Evolutionary conservation across 2,888 invertebrate species (phyloP).

Genomic region (Heterodera filipjevi): DNA sequence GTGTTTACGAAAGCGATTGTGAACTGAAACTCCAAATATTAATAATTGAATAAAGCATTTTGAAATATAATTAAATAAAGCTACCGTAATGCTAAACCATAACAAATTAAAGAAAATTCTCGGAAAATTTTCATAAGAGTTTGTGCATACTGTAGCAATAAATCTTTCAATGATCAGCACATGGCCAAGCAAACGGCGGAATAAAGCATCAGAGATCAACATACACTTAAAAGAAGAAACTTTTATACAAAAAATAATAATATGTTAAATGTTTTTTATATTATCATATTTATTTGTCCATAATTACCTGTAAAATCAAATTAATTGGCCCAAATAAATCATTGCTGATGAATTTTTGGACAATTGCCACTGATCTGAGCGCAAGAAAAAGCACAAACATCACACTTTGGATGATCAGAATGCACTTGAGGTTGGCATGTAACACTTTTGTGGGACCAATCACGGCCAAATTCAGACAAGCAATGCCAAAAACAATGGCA

Average conservation of each 20-base stretch:
- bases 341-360: background rate
- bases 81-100: background rate
- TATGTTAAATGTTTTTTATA: background rate
- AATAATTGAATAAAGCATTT: too few species aligned
- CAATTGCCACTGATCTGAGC: background rate
- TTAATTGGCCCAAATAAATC: background rate
- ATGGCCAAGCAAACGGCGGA: conserved; percentile 3
- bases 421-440: background rate
- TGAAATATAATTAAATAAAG: background rate
- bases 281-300: too few species aligned
- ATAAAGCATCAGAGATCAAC: background rate
- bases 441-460: background rate
- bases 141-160: background rate
- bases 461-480: background rate
- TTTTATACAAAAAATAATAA: background rate
- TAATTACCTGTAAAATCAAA: background rate
- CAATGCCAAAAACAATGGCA: background rate
- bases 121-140: background rate
- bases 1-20: background rate
- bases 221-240: background rate
- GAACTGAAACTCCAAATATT: background rate
- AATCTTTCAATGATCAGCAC: background rate
- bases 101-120: background rate
- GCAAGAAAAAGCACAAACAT: background rate
- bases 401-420: background rate